These are phyloP conservation scores for Ictalurus punctatus DNA, from an alignment of 2,113 vertebrate genomes.

Conservation along the genomic window DNA sequence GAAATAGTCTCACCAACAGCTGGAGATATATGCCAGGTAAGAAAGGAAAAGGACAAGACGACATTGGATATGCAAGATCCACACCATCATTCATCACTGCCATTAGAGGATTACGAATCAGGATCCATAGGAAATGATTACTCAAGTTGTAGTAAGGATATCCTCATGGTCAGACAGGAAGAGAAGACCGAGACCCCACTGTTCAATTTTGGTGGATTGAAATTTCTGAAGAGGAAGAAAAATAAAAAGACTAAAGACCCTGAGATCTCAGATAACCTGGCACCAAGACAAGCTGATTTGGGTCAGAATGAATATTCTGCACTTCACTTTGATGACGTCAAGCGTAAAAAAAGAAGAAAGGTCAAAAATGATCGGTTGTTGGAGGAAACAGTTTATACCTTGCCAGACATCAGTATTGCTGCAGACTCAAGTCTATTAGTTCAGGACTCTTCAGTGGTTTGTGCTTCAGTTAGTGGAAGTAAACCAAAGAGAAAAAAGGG, in stretches of 20 bases:
- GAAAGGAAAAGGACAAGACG: background rate
- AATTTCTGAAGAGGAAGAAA: constrained; percentile 32
- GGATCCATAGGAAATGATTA: background rate
- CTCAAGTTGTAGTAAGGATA: background rate
- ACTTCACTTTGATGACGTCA: constrained; percentile 3
- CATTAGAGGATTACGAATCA: background rate
- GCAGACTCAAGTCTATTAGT: background rate
- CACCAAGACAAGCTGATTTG: background rate
- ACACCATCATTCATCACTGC: background rate
- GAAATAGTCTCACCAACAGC: background rate
- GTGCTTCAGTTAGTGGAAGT: background rate
- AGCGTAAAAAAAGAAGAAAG: constrained; percentile 27
- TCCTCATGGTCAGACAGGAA: background rate
- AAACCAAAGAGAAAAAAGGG: constrained; percentile 26
- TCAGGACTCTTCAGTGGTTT: background rate
- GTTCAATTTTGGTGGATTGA: constrained; percentile 30
- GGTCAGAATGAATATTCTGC: background rate
- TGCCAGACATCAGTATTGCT: background rate
- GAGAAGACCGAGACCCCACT: constrained; percentile 2
- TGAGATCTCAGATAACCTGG: background rate
- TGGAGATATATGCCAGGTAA: background rate
- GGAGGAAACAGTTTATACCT: background rate
- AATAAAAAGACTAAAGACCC: background rate
- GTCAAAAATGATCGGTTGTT: background rate
- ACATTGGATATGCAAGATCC: background rate